Evolutionary conservation across 2,888 invertebrate species (phyloP), one percentile per base, ranked within the genome.

Genomic region (Agonum fuliginosum): DNA sequence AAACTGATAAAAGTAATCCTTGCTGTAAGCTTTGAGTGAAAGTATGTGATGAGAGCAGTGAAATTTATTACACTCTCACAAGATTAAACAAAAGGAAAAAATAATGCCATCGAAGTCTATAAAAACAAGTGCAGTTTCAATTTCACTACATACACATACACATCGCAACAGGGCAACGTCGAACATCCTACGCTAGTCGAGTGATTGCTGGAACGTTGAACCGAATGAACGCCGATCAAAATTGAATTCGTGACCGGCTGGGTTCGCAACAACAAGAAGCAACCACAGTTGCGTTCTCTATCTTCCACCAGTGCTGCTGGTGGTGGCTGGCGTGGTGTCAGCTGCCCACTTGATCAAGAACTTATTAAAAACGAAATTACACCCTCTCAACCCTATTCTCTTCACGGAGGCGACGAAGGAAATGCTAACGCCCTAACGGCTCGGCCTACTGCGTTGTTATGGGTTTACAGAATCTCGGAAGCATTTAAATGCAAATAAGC

Each of bases 281-380:
- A 14, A n/a, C 37, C 8, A 37, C n/a, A 37, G 2, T 12, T 37
- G 8, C 37, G 2, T 1, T 8, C 37, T 37, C 10, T 37, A 12
- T 37, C 8, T 1, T 37, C 8, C 8, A 0, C 12, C 8, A 10
- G 1, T 19, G 12, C 48, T 3, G 20, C 4, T 17, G 48, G 12
- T 12, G 12, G 14, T 46, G 12, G 48, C 48, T 17, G 6, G 17
- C 8, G 46, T 6, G 12, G 54, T 22, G 54, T 0, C 54, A 54
- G 54, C 54, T 54, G 22, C 24, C 22, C 22, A 22, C 54, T 54
- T 54, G 54, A 54, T 54, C 54, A 54, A 24, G 54, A 54, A 54
- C 54, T 54, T 54, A 54, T 54, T 54, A 54, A 54, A 54, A 54
- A 54, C 24, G 54, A 54, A 54, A 54, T 54, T 54, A 54, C 54